These are phyloP conservation scores for Muscidifurax raptorellus DNA, from an alignment of 1,140 invertebrate genomes.

Conservation along the genomic window DNA sequence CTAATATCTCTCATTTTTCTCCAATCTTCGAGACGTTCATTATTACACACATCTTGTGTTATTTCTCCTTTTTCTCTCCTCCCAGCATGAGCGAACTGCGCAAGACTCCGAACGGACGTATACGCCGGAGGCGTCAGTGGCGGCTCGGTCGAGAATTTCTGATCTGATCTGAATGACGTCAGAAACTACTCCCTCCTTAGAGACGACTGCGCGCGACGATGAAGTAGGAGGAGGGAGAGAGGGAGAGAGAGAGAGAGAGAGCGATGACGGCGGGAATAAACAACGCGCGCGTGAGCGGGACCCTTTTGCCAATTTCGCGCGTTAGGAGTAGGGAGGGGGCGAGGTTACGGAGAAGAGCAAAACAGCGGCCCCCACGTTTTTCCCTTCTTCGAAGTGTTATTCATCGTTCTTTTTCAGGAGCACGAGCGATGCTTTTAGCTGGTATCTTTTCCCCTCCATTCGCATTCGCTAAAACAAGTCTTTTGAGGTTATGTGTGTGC, in stretches of 20 bases:
- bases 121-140: background rate
- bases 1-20: background rate
- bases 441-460: background rate
- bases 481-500: constrained; percentile 18
- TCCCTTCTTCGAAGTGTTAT: constrained; percentile 30
- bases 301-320: constrained; percentile 39
- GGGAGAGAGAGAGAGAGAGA: background rate
- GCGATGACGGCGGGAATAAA: constrained; percentile 31
- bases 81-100: background rate
- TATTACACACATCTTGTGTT: background rate
- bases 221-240: background rate
- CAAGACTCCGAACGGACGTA: background rate
- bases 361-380: constrained; percentile 19
- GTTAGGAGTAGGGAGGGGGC: background rate
- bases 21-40: background rate
- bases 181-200: constrained; percentile 11
- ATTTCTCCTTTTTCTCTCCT: constrained; percentile 1
- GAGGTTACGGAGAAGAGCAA: constrained; percentile 30
- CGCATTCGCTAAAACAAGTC: background rate
- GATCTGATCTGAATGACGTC: constrained; percentile 33
- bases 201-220: background rate
- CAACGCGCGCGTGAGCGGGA: constrained; percentile 18
- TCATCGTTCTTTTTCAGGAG: constrained; percentile 38
- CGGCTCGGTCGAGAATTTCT: constrained; percentile 27
- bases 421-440: constrained; percentile 25